These are phyloP conservation scores for Muscidifurax raptorellus DNA, from an alignment of 1,140 invertebrate genomes.

Conservation along the genomic window DNA sequence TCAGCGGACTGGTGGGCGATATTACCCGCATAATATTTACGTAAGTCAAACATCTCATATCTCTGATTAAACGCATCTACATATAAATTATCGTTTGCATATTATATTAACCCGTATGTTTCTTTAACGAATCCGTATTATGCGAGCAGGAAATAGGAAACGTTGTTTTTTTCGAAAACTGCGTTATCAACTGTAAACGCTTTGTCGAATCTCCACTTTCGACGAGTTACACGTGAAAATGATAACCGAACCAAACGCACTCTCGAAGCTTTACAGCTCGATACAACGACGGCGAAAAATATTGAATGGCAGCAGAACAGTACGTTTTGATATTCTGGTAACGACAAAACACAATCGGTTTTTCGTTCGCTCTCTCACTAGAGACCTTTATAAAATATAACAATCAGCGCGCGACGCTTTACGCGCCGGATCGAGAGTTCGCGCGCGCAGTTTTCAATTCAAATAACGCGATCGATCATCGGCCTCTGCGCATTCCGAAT, in stretches of 20 bases:
- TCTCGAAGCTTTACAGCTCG: neutral
- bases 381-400: neutral
- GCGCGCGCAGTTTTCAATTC: too few relatives aligned
- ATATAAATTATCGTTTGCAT: neutral
- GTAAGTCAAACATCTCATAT: slow-evolving; percentile 62
- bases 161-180: neutral
- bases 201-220: neutral
- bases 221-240: neutral
- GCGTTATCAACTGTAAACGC: neutral
- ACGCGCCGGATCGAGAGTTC: too few relatives aligned
- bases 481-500: too few relatives aligned
- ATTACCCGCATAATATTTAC: slow-evolving; percentile 72
- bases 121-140: too few relatives aligned
- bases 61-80: neutral
- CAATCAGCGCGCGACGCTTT: neutral
- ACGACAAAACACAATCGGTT: neutral
- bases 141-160: too few relatives aligned
- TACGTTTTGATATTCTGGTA: neutral
- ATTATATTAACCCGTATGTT: neutral
- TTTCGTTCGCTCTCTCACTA: neutral
- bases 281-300: neutral
- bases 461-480: too few relatives aligned
- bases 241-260: neutral
- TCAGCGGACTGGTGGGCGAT: slow-evolving; percentile 72
- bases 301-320: neutral